Evolutionary conservation across 1,140 invertebrate species (phyloP), one percentile per base, ranked within the genome.

Genomic region (Platyscapa corneri): DNA sequence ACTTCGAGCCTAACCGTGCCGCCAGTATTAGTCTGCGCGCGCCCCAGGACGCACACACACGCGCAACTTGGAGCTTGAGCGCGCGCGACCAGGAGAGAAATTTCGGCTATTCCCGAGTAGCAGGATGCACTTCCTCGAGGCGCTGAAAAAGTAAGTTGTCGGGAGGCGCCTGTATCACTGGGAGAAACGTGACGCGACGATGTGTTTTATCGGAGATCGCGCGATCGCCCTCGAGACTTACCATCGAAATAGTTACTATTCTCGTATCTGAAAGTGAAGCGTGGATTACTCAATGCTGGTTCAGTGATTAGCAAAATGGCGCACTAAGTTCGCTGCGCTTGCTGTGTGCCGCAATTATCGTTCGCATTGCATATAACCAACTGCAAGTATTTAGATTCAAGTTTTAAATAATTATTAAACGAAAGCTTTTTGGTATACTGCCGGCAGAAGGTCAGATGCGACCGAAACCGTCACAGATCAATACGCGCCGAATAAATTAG

Each of bases 91-190:
- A 1, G 34, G 30, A 32, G 32, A 37, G 16, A 53, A 53, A 14
- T 10, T 2, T 18, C 49, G 10, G 1, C 49, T 14, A 16, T 18
- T 14, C 49, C 34, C 3, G 6, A 23, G 20, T 8, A 18, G 23
- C 34, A 74, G 49, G 23, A 82, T 82, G 81, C 81, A 75, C 81
- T 82, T 82, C n/a, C 37, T 75, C 81, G 70, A 82, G 70, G 81
- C 81, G 53, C 53, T 82, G 0, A 82, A 72, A 18, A 82, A 82
- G 81, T 82, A 64, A 82, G 81, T 82, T 20, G 0, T 0, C 2
- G 10, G 20, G 56, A 60, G 20, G 56, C 18, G 42, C 42, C 5
- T 12, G 53, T 60, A 60, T 18, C 53, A 20, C 53, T 60, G 42
- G 42, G 42, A 46, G 42, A 46, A 46, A 46, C 12, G n/a, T n/a